Evolutionary conservation across 2,888 invertebrate species (phyloP), one percentile per base, ranked within the genome.

Genomic region (Gibbula magus): DNA sequence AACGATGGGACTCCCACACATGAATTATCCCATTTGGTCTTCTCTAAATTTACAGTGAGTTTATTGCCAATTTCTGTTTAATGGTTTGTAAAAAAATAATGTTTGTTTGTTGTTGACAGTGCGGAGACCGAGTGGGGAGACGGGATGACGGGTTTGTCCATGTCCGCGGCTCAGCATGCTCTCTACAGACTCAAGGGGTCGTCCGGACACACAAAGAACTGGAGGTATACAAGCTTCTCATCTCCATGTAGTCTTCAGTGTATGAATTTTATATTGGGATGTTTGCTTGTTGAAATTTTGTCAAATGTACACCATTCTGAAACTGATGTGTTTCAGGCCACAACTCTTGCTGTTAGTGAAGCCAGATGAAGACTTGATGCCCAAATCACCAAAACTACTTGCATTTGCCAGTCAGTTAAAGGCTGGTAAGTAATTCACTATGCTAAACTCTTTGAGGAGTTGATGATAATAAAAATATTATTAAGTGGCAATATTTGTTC

Each of bases 51-150:
- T n/a, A n/a, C n/a, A n/a, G n/a, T n/a, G n/a, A n/a, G n/a, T n/a
- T n/a, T n/a, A n/a, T n/a, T n/a, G n/a, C n/a, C n/a, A n/a, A n/a
- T n/a, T n/a, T n/a, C n/a, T n/a, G n/a, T n/a, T n/a, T n/a, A n/a
- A n/a, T n/a, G n/a, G n/a, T 22, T 29, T 53, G 16, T 53, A 25
- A 25, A 13, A 10, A 45, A 45, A 35, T 7, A 10, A 45, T 74
- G 25, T 22, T n/a, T 32, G 18, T 16, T 39, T 45, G 8, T 4
- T 45, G 8, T 4, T 45, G 4, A 75, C 90, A 97, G 99, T 80
- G 99, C 99, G 80, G 99, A 99, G 93, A 99, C 99, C 92, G 99
- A 99, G 94, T 99, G 99, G 99, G 99, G 99, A 81, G 99, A 99
- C 94, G 99, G 99, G 78, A 97, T 99, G 80, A 95, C 98, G 76